Evolutionary conservation across 2,113 vertebrate species (phyloP).

Genomic region (Prionailurus bengalensis): DNA sequence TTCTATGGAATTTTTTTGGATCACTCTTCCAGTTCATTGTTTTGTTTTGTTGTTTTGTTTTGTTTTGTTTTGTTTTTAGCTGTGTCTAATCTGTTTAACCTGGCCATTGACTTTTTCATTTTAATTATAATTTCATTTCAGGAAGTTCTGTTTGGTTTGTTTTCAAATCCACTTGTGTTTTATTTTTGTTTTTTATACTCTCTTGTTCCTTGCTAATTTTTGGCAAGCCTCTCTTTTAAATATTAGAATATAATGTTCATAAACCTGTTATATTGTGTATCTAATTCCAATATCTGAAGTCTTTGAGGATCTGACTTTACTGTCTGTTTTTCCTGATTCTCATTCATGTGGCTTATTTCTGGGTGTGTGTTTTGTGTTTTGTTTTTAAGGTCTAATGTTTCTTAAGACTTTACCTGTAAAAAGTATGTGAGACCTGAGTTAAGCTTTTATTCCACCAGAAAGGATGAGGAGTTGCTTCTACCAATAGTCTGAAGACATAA

Average conservation of each 20-base stretch:
- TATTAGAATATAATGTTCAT: not conserved
- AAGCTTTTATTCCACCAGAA: not conserved
- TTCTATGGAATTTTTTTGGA: slow-evolving; percentile 20
- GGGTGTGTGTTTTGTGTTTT: not conserved
- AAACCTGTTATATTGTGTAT: not conserved
- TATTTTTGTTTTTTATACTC: not conserved
- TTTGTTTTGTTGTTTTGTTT: not conserved
- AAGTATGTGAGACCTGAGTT: not conserved
- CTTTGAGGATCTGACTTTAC: not conserved
- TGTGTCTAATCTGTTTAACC: slow-evolving; percentile 39
- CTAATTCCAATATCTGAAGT: not conserved
- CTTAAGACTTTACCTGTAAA: slow-evolving; percentile 15
- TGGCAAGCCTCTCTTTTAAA: slow-evolving; percentile 9
- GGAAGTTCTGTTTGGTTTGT: not conserved
- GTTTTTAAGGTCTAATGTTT: not conserved
- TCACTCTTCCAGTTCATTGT: not conserved
- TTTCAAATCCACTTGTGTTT: not conserved
- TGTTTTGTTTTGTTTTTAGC: not conserved
- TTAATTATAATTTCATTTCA: slow-evolving; percentile 38
- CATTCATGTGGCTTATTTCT: slow-evolving; percentile 17
- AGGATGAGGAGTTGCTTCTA: not conserved
- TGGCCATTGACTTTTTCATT: not conserved
- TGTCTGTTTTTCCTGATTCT: slow-evolving; percentile 9
- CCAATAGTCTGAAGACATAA: not conserved
- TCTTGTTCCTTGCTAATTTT: slow-evolving; percentile 20